phyloP scores from a whole-genome alignment of 2,797 vertebrate species.

The Glyptemys insculpta region DNA sequence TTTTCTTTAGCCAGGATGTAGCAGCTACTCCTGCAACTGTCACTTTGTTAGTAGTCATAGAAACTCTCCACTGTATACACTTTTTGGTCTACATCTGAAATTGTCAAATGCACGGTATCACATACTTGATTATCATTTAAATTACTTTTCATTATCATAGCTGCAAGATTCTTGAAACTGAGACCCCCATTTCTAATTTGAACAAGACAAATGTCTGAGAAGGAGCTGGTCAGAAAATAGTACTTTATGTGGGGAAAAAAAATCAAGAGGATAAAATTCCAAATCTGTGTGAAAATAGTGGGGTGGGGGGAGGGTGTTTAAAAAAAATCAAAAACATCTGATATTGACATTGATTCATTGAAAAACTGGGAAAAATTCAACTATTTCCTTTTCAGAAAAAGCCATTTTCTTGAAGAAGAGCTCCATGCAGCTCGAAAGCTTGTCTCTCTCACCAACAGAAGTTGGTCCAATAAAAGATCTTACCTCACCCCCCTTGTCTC shows the following conservation, averaged over 20 bases:
- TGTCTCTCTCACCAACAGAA: neutral
- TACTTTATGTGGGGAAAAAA: neutral
- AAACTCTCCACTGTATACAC: neutral
- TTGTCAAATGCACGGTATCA: slow-evolving; percentile 48
- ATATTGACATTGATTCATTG: neutral
- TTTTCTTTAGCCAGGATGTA: neutral
- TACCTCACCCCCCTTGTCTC: neutral
- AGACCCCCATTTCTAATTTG: neutral
- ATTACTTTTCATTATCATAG: slow-evolving; percentile 46
- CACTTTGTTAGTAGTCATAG: neutral
- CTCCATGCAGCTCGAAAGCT: neutral
- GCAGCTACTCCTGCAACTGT: neutral
- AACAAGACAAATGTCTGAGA: neutral
- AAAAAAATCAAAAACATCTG: neutral
- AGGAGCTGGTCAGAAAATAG: neutral
- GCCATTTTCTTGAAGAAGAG: neutral
- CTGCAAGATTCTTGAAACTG: neutral
- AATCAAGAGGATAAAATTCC: neutral
- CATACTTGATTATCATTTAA: slow-evolving; percentile 37
- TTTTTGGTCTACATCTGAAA: neutral
- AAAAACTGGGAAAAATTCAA: neutral
- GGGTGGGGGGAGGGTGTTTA: neutral
- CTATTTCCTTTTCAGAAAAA: neutral
- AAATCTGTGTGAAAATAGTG: neutral
- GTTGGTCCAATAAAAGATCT: neutral